A percentile compares a stretch with the other conserved stretches of the same genome.
Evolutionary conservation across 2,888 invertebrate genomes (phyloP).

Genomic region (Dioctria linearis): DNA sequence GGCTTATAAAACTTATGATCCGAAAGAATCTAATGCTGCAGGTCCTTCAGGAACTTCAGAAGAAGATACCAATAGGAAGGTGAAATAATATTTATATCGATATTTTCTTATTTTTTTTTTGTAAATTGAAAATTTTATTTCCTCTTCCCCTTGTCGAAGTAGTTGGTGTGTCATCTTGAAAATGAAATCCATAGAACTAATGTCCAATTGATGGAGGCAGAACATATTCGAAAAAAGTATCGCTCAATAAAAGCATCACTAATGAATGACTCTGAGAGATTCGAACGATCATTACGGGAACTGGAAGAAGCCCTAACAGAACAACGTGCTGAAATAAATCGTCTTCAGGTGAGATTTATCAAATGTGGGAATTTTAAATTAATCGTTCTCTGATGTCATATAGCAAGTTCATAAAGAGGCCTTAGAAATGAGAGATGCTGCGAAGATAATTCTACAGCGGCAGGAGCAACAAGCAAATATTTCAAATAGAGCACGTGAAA

Average conservation of each 20-base stretch:
- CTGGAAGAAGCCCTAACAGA: constrained; percentile 78
- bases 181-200: constrained; percentile 86
- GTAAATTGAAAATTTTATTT: background rate
- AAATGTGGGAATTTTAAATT: no score
- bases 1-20: constrained; percentile 72
- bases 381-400: constrained; percentile 51
- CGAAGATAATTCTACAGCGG: constrained; percentile 78
- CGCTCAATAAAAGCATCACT: constrained; percentile 79
- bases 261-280: constrained; percentile 80
- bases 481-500: constrained; percentile 78
- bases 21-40: constrained; percentile 63
- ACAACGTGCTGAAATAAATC: constrained; percentile 82
- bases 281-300: constrained; percentile 80
- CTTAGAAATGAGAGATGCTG: constrained; percentile 79
- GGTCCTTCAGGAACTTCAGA: constrained; percentile 71
- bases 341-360: constrained; percentile 75
- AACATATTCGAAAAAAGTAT: constrained; percentile 84
- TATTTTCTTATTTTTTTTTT: constrained; percentile 13
- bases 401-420: constrained; percentile 83
- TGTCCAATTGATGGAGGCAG: constrained; percentile 87
- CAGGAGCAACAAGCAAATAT: constrained; percentile 81
- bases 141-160: constrained; percentile 59
- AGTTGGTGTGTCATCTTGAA: constrained; percentile 81
- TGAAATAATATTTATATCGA: constrained; percentile 63
- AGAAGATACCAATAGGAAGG: constrained; percentile 79